Evolutionary conservation across 2,113 vertebrate species (phyloP).

Genomic region (Melanotaenia duboulayi): DNA sequence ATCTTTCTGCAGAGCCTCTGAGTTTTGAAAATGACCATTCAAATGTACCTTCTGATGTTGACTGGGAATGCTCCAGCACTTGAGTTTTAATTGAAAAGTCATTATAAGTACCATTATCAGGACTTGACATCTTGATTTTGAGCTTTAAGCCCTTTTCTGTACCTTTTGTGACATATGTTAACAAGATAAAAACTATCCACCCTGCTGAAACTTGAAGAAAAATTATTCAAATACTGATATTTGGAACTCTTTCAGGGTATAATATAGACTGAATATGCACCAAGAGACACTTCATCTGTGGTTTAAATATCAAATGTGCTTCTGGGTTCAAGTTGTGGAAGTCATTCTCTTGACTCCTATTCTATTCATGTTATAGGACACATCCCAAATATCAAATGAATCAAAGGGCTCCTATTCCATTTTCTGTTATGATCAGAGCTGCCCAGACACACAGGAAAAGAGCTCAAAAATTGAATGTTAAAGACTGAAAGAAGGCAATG

Average conservation of each 20-base stretch:
- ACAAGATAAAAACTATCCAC: neutral
- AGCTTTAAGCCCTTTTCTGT: slow-evolving; percentile 33
- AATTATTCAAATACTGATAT: slow-evolving; percentile 3
- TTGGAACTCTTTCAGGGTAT: neutral
- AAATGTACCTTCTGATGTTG: slow-evolving; percentile 33
- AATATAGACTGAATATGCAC: slow-evolving; percentile 12
- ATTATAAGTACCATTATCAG: slow-evolving; percentile 40
- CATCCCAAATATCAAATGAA: neutral
- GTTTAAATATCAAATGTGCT: slow-evolving; percentile 4
- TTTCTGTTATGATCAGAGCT: neutral
- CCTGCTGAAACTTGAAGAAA: slow-evolving; percentile 22
- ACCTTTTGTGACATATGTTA: slow-evolving; percentile 31
- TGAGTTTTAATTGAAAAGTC: slow-evolving; percentile 42
- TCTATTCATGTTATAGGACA: neutral
- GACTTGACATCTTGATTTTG: slow-evolving; percentile 28
- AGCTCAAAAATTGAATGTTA: neutral
- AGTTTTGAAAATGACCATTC: slow-evolving; percentile 49
- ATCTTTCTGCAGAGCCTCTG: slow-evolving; percentile 37
- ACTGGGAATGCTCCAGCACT: slow-evolving; percentile 21
- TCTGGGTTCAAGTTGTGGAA: neutral
- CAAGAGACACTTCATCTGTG: neutral
- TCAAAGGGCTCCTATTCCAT: neutral
- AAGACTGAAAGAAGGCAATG: neutral
- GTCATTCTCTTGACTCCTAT: neutral
- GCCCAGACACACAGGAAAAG: neutral